Percentiles rank a stretch among this genome's conserved stretches.
These are phyloP conservation scores for Gisinianus flammeolus DNA, from an alignment of 2,888 invertebrate species.

Conservation along the genomic window DNA sequence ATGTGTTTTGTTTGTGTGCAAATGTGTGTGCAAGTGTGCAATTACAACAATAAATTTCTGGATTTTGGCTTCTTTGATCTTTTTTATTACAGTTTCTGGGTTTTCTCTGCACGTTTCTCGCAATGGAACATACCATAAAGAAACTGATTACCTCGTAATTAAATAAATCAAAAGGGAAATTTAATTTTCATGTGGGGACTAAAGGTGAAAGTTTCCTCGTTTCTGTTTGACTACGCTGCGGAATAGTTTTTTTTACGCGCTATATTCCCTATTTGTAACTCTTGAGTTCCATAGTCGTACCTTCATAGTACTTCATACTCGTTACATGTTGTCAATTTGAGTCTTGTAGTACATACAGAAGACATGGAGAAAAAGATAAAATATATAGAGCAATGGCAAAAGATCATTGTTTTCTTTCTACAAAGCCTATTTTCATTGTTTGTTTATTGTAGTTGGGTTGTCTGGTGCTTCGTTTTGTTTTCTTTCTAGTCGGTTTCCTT, in stretches of 20 bases:
- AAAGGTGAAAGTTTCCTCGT: not conserved
- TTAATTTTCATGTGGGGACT: slow-evolving; percentile 6
- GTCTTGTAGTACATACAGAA: no score
- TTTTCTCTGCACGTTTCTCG: not conserved
- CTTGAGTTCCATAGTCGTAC: no score
- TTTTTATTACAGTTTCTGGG: not conserved
- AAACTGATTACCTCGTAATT: not conserved
- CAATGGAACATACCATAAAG: not conserved
- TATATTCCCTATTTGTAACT: not conserved
- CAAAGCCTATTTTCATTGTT: not conserved
- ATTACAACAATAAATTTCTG: not conserved
- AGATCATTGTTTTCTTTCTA: not conserved
- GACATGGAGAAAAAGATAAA: not conserved
- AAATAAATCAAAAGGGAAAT: slow-evolving; percentile 13
- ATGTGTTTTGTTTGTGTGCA: not conserved
- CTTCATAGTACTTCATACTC: no score
- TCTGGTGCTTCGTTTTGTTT: not conserved
- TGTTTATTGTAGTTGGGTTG: not conserved
- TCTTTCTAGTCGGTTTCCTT: not conserved
- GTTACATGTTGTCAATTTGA: no score
- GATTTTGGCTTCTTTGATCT: not conserved
- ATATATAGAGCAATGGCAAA: no score
- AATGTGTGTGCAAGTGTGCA: not conserved
- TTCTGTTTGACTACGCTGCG: not conserved
- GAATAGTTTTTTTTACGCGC: not conserved